Percentiles rank a stretch among this genome's conserved stretches.
Evolutionary conservation across 2,797 vertebrate genomes (phyloP).

Genomic region (Sebastes diploproa): DNA sequence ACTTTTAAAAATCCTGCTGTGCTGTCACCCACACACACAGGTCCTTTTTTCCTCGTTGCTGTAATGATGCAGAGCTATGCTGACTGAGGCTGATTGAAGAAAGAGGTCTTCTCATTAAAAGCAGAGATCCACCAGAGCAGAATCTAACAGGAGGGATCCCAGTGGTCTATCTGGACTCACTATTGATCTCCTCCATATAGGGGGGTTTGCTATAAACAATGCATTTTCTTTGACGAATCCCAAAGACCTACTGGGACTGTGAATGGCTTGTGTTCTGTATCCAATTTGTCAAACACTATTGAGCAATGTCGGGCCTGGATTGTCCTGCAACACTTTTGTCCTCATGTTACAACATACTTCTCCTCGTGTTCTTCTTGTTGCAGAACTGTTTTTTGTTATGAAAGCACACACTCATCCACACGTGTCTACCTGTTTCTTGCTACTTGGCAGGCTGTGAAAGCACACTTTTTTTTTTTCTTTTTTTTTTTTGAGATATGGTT

Average conservation of each 20-base stretch:
- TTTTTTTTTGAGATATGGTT: constrained; percentile 40
- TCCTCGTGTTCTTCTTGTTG: background rate
- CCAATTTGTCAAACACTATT: constrained; percentile 50
- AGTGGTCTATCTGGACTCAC: constrained; percentile 61
- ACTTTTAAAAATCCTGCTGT: constrained; percentile 47
- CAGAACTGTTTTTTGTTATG: constrained; percentile 52
- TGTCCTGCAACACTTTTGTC: background rate
- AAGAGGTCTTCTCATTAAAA: constrained; percentile 55
- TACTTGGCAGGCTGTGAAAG: constrained; percentile 63
- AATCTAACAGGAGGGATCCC: constrained; percentile 64
- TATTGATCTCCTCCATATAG: constrained; percentile 58
- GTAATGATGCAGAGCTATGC: constrained; percentile 69
- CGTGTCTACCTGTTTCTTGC: constrained; percentile 60
- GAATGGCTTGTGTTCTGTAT: constrained; percentile 37
- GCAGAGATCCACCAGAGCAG: constrained; percentile 56
- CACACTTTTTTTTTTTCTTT: constrained; percentile 35
- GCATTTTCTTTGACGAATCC: constrained; percentile 29
- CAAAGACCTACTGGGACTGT: constrained; percentile 35
- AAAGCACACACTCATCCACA: constrained; percentile 64
- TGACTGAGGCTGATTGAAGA: constrained; percentile 72
- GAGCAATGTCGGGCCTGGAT: constrained; percentile 40
- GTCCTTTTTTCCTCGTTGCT: constrained; percentile 49
- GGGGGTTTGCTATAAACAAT: constrained; percentile 50
- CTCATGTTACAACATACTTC: background rate
- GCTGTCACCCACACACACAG: constrained; percentile 50